Base-by-base conservation (phyloP, 2,888 invertebrate genomes). In the Ypsolopha scabrella region DNA sequence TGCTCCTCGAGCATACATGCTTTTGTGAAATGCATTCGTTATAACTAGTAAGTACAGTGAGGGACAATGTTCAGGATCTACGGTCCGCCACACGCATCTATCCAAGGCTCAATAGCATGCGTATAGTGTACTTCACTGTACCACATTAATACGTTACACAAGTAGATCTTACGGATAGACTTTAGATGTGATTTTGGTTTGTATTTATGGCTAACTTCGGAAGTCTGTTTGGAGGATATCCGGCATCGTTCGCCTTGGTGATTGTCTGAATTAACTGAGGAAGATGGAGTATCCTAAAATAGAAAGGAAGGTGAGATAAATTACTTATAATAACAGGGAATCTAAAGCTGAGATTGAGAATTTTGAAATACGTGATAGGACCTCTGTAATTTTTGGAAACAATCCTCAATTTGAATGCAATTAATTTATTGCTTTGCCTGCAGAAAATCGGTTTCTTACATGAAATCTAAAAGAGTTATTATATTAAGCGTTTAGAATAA, bases 41-140 rank as follows among this genome's bases (percentile, higher is more conserved):
- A 24, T 24, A 24, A 24, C 24, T 4, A 24, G 24, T 24, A 24
- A 4, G 24, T 24, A 24, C 24, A 24, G 24, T 24, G 24, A 45
- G 54, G 57, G 58, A 67, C 65, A 67, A 66, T 61, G 55, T 52
- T 52, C 53, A 60, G 70, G 70, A 67, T 60, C 53, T 58, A 61
- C 55, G 68, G 56, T 63, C 59, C 58, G 64, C 53, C 61, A 60
- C 57, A n/a, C 54, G 53, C 61, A 58, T 58, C 61, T 55, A 54
- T 54, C 57, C 58, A 55, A 62, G 60, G 57, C 54, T 51, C 51
- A 52, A 57, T 24, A 24, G 24, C 24, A 24, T 24, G 24, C 24
- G 24, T 24, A 4, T 24, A 24, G 2, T 24, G 24, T 24, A 24
- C 2, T 24, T 24, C 4, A 24, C 24, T 24, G 24, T 24, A 24